Conservation (phyloP, 2,797 vertebrate genomes). For the Chanos chanos region DNA sequence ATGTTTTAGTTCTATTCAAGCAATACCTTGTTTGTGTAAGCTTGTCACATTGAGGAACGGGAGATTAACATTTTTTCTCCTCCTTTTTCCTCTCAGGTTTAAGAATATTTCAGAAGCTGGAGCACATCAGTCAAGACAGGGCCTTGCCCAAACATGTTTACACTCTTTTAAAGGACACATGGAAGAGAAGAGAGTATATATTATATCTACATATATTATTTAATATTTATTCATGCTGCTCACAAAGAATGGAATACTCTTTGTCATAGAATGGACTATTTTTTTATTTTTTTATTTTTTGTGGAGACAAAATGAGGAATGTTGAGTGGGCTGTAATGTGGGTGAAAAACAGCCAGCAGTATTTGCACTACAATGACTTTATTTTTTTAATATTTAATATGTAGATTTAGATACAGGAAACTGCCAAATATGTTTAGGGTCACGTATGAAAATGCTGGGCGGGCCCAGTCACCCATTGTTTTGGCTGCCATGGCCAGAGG, state of each 20-base stretch:
- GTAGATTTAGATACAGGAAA: too few relatives aligned
- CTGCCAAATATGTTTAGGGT: too few relatives aligned
- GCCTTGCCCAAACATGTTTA: slow-evolving; percentile 54
- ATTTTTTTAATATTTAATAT: slow-evolving; percentile 34
- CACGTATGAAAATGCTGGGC: too few relatives aligned
- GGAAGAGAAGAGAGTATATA: slow-evolving; percentile 54
- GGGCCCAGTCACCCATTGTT: too few relatives aligned
- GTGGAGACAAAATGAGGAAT: slow-evolving; percentile 36
- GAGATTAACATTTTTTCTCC: slow-evolving; percentile 38
- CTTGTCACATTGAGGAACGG: not conserved
- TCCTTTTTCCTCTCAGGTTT: slow-evolving; percentile 57
- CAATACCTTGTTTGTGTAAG: not conserved
- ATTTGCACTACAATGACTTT: slow-evolving; percentile 74
- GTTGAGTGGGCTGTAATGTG: slow-evolving; percentile 29
- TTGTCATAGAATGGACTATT: slow-evolving; percentile 31
- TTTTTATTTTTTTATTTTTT: slow-evolving; percentile 37
- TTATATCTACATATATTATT: slow-evolving; percentile 60
- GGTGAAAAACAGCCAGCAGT: slow-evolving; percentile 49
- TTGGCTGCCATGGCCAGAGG: too few relatives aligned
- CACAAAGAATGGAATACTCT: slow-evolving; percentile 51
- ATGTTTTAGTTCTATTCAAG: not conserved
- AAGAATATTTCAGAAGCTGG: slow-evolving; percentile 48
- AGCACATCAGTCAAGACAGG: slow-evolving; percentile 33
- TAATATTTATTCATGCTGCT: slow-evolving; percentile 78
- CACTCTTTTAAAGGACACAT: slow-evolving; percentile 48